A percentile compares a stretch with the other conserved stretches of the same genome.
Conservation (phyloP, 2,888 invertebrate species). For the Kryphioiulus occultus region DNA sequence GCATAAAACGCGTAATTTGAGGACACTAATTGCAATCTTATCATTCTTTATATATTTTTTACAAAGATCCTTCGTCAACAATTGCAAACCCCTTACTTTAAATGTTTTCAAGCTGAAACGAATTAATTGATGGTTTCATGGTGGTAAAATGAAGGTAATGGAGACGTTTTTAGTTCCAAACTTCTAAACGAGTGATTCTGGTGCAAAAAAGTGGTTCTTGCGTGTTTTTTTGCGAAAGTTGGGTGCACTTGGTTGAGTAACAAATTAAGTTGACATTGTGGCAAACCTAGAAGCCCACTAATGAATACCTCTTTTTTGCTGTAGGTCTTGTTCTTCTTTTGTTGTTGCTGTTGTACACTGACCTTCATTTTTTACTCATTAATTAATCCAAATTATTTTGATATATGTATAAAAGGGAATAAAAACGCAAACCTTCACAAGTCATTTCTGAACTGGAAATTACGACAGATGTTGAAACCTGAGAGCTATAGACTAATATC, state of each 20-base stretch:
- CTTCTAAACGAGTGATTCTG: not conserved
- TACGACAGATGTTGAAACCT: not conserved
- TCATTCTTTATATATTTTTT: not conserved
- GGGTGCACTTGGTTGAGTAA: not conserved
- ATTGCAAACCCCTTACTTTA: not conserved
- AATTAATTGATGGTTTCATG: not conserved
- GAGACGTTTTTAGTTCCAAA: not conserved
- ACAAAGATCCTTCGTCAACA: not conserved
- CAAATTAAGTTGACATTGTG: constrained; percentile 20
- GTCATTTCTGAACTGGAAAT: not conserved
- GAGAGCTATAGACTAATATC: not conserved
- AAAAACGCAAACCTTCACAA: not conserved
- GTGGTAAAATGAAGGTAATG: not conserved
- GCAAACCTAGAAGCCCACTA: not conserved
- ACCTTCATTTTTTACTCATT: not conserved
- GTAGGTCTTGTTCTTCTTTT: not conserved
- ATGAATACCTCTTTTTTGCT: not conserved
- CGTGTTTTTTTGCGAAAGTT: not conserved
- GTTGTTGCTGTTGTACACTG: not conserved
- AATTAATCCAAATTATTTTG: not conserved
- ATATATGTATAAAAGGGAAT: not conserved
- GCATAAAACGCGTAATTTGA: not conserved
- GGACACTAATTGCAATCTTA: not conserved
- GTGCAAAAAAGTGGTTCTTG: not conserved
- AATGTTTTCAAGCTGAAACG: not conserved